Conservation (phyloP, 2,113 vertebrate genomes). For the Cyanoramphus novaezelandiae region DNA sequence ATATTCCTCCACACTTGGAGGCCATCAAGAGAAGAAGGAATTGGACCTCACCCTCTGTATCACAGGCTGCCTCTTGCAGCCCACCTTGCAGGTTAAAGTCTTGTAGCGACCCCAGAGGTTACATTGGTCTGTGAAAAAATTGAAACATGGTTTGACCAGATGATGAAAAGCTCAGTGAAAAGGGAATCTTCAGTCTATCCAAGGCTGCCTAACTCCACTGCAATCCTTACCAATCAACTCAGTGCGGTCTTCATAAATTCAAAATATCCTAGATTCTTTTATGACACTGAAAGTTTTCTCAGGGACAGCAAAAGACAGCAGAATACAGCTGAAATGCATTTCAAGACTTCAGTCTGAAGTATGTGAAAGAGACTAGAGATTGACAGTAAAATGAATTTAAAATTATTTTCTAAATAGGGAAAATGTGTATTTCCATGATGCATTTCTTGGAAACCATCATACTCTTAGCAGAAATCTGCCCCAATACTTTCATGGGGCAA, state of each 20-base stretch:
- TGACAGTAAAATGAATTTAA: conserved; percentile 19
- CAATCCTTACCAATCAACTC: neutral
- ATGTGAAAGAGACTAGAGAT: neutral
- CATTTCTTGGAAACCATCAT: neutral
- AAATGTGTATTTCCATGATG: neutral
- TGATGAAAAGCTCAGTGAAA: neutral
- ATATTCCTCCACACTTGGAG: neutral
- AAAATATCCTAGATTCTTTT: neutral
- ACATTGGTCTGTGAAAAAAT: neutral
- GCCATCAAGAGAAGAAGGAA: neutral
- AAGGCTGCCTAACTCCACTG: neutral
- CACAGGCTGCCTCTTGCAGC: neutral
- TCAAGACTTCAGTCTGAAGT: neutral
- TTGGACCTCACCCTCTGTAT: neutral
- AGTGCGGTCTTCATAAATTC: neutral
- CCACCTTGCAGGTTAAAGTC: neutral
- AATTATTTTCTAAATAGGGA: conserved; percentile 14
- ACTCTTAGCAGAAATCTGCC: neutral
- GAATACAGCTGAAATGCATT: neutral
- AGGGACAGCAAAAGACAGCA: neutral
- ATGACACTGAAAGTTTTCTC: neutral
- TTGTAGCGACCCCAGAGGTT: neutral
- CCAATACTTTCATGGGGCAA: neutral
- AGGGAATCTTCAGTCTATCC: neutral
- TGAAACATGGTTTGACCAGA: neutral